phyloP scores from a whole-genome alignment of 1,140 invertebrate species.

The Stegodyphus mimosarum region DNA sequence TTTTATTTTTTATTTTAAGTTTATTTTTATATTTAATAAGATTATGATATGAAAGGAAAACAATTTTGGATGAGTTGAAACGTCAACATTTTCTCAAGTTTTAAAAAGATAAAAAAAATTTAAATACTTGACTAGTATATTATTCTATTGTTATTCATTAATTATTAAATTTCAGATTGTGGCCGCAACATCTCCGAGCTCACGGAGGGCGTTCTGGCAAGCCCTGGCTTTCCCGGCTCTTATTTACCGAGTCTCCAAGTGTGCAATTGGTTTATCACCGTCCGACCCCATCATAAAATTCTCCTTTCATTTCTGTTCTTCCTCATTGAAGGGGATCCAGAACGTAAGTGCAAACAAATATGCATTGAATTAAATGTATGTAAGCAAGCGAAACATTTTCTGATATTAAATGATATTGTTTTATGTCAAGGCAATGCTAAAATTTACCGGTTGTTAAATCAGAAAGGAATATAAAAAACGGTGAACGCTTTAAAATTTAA shows the following conservation, averaged over 20 bases:
- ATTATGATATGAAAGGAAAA: too few relatives aligned
- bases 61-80: too few relatives aligned
- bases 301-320: slow-evolving; percentile 89
- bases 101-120: too few relatives aligned
- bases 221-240: slow-evolving; percentile 84
- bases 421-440: background rate
- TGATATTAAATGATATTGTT: background rate
- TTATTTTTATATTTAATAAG: too few relatives aligned
- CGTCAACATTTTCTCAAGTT: too few relatives aligned
- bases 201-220: slow-evolving; percentile 84
- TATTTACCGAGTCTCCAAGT: slow-evolving; percentile 80
- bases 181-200: slow-evolving; percentile 84
- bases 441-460: background rate
- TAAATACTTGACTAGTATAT: too few relatives aligned
- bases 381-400: background rate
- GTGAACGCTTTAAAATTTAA: too few relatives aligned
- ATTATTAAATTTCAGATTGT: slow-evolving; percentile 73
- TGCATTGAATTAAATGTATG: background rate
- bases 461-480: background rate
- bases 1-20: too few relatives aligned
- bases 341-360: slow-evolving; percentile 69
- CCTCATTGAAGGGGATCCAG: slow-evolving; percentile 83
- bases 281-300: slow-evolving; percentile 82
- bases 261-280: slow-evolving; percentile 92
- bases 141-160: slow-evolving; percentile 67